Conservation (phyloP, 2,888 invertebrate genomes). For the Mythimna loreyi region DNA sequence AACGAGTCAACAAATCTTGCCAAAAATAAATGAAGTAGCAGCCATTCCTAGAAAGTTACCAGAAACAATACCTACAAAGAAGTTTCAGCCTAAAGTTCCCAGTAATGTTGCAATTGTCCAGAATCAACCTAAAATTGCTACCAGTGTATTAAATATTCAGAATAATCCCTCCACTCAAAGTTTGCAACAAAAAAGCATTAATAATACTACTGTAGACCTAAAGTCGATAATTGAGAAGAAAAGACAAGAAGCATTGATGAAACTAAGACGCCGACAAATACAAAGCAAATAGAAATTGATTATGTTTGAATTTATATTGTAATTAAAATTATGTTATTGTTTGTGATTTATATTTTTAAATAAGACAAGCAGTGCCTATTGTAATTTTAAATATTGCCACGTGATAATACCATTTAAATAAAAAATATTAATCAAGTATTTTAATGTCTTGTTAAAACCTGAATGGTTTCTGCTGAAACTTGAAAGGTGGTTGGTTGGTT, state of each 20-base stretch:
- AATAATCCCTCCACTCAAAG: slow-evolving; percentile 47
- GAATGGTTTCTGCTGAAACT: not conserved
- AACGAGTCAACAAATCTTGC: slow-evolving; percentile 25
- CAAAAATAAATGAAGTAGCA: slow-evolving; percentile 47
- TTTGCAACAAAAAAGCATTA: slow-evolving; percentile 50
- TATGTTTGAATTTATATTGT: slow-evolving; percentile 43
- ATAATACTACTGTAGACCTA: slow-evolving; percentile 68
- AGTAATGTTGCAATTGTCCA: slow-evolving; percentile 56
- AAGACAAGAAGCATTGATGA: slow-evolving; percentile 87
- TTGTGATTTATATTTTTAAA: slow-evolving; percentile 38
- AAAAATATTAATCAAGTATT: slow-evolving; percentile 15
- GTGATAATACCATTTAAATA: slow-evolving; percentile 39
- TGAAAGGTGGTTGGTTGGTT: too few species aligned
- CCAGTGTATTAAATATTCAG: slow-evolving; percentile 50
- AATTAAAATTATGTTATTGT: slow-evolving; percentile 59
- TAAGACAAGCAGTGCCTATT: slow-evolving; percentile 38
- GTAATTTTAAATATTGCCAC: slow-evolving; percentile 47
- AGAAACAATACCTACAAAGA: slow-evolving; percentile 34
- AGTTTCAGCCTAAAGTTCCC: slow-evolving; percentile 74
- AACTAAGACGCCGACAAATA: slow-evolving; percentile 80
- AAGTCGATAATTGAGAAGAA: slow-evolving; percentile 86
- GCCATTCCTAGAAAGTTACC: slow-evolving; percentile 30
- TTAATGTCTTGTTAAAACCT: slow-evolving; percentile 2
- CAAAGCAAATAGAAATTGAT: slow-evolving; percentile 68
- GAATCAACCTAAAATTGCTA: slow-evolving; percentile 67